A percentile compares a stretch with the other conserved stretches of the same genome.
Evolutionary conservation across 1,140 invertebrate genomes (phyloP).

Genomic region (Eriosoma lanigerum): DNA sequence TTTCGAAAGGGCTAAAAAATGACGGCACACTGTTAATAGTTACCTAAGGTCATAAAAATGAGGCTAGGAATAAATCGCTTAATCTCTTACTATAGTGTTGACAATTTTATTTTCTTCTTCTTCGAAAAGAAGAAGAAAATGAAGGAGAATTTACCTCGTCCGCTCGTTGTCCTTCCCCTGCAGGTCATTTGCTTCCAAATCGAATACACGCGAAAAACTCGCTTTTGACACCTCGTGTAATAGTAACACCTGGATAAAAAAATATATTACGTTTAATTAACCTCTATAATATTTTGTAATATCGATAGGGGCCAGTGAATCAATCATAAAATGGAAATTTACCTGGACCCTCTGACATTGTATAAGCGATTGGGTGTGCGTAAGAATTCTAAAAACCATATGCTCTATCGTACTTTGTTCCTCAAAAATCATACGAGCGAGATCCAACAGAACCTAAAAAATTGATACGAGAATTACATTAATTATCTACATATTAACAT

Average conservation of each 20-base stretch:
- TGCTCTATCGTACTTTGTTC: slow-evolving; percentile 95
- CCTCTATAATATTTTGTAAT: background rate
- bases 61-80: slow-evolving; percentile 30
- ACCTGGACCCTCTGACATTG: slow-evolving; percentile 91
- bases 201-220: slow-evolving; percentile 89
- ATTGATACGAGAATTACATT: no score
- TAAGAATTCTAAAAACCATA: slow-evolving; percentile 90
- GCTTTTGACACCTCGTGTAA: slow-evolving; percentile 83
- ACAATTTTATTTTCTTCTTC: slow-evolving; percentile 3
- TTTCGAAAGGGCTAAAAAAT: slow-evolving; percentile 75
- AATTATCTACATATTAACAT: no score
- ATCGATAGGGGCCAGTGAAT: no score
- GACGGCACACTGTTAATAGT: slow-evolving; percentile 43
- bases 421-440: slow-evolving; percentile 94
- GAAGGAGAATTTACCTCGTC: slow-evolving; percentile 63
- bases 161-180: slow-evolving; percentile 72
- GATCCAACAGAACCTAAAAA: slow-evolving; percentile 78
- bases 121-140: slow-evolving; percentile 21
- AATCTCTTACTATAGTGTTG: slow-evolving; percentile 14
- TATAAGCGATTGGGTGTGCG: slow-evolving; percentile 90
- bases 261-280: slow-evolving; percentile 9
- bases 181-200: slow-evolving; percentile 81
- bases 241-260: slow-evolving; percentile 70
- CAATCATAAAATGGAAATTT: slow-evolving; percentile 51
- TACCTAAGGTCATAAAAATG: slow-evolving; percentile 26